phyloP scores from a whole-genome alignment of 2,113 vertebrate species.

The Oreochromis spilurus region DNA sequence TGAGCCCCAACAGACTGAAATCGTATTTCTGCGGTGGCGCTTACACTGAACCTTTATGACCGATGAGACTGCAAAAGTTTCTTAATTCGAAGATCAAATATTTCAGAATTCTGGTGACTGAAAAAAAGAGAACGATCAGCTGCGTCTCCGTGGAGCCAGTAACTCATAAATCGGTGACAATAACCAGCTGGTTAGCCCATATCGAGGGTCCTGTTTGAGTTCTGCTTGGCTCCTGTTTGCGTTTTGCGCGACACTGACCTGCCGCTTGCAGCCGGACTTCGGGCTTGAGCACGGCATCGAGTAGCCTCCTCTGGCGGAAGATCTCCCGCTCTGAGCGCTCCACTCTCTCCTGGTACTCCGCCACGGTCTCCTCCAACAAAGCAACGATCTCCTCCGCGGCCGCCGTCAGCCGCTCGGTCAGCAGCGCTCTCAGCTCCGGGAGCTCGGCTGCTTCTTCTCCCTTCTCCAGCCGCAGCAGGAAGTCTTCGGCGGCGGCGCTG shows the following conservation, averaged over 20 bases:
- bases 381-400: constrained; percentile 37
- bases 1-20: neutral
- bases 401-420: constrained; percentile 38
- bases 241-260: neutral
- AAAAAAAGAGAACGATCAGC: neutral
- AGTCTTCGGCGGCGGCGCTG: constrained; percentile 5
- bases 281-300: constrained; percentile 30
- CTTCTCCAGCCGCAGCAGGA: constrained; percentile 25
- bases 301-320: constrained; percentile 32
- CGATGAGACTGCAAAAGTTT: neutral
- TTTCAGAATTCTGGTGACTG: neutral
- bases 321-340: constrained; percentile 23
- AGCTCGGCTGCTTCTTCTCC: neutral
- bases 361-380: constrained; percentile 22
- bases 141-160: neutral
- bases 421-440: constrained; percentile 20
- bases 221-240: neutral
- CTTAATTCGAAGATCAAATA: neutral
- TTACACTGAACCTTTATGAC: neutral
- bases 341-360: neutral
- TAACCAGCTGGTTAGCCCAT: neutral
- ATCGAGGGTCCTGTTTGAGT: neutral
- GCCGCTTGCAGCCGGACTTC: neutral
- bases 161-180: neutral
- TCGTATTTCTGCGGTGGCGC: neutral